phyloP scores from a whole-genome alignment of 2,797 vertebrate species.

The Pseudochromis fuscus region DNA sequence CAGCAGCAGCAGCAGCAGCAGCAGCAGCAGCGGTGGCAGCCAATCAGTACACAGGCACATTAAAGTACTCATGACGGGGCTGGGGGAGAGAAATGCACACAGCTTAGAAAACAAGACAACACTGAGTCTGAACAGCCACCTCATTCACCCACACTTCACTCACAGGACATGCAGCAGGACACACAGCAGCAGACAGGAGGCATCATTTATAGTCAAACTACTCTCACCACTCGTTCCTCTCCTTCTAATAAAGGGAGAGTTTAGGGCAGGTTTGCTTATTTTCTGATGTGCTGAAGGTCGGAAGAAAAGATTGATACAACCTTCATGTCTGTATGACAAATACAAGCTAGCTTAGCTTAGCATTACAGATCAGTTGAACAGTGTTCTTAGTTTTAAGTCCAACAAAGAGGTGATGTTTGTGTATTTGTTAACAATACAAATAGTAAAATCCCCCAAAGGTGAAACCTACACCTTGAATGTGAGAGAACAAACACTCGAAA shows the following conservation, averaged over 20 bases:
- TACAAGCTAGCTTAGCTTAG: background rate
- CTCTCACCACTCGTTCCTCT: background rate
- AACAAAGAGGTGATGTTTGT: too few species aligned
- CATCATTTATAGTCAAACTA: slow-evolving; percentile 3
- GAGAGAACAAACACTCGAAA: background rate
- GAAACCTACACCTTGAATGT: background rate
- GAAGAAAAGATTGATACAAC: background rate
- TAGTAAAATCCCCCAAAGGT: background rate
- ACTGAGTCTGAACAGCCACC: slow-evolving; percentile 17
- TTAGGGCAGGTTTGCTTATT: background rate
- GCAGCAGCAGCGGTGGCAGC: slow-evolving; percentile 86
- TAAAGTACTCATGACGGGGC: slow-evolving; percentile 99
- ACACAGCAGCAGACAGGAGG: slow-evolving; percentile 34
- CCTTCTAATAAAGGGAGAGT: background rate
- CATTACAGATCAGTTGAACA: background rate
- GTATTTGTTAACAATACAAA: background rate
- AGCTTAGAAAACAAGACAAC: slow-evolving; percentile 82
- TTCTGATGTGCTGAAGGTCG: background rate
- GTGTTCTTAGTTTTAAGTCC: too few species aligned
- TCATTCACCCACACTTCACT: slow-evolving; percentile 34
- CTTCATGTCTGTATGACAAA: background rate
- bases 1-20: slow-evolving; percentile 72
- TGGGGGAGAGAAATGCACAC: slow-evolving; percentile 92
- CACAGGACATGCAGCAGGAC: slow-evolving; percentile 61
- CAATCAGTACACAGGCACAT: slow-evolving; percentile 97